Evolutionary conservation across 2,113 vertebrate genomes (phyloP), one percentile per base, ranked within the genome.

Genomic region (Myiagra hebetior): DNA sequence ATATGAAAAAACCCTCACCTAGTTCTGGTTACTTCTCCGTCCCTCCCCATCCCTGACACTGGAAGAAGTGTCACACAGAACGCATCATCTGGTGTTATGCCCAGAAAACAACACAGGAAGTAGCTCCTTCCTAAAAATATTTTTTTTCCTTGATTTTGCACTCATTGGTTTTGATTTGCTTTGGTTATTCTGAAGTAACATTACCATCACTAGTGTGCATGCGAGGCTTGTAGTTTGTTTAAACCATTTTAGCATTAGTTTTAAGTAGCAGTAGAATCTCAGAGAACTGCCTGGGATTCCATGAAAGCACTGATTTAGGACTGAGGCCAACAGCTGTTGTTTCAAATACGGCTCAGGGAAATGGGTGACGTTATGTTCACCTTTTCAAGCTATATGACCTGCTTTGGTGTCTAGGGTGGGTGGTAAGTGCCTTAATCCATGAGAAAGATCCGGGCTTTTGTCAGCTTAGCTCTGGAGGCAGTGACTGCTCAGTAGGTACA

Each of bases 401-500:
- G 28, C 33, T 68, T 67, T 68, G 60, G 42, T 75, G 42, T 70
- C 52, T 47, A 59, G 80, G 23, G 30, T 46, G 70, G 28, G 35
- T 67, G 42, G 21, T 70, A 50, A 35, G 46, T n/a, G 31, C 23
- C 64, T 42, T 24, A 84, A 84, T 81, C 62, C 19, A 52, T 16
- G 22, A 35, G 35, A 56, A 68, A 65, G 31, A 62, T 82, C 26
- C 33, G 35, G 47, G 17, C 59, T 72, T 80, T 89, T 91, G n/a
- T 52, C 31, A 76, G 53, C 33, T 17, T 49, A 41, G n/a, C 37
- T 74, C 39, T 69, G 64, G 50, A 50, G 37, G 37, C 37, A 50
- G 15, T 7, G 7, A 6, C 15, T 0, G 0, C 33, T 64, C 24
- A 16, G n/a, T 46, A n/a, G 55, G n/a, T 69, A 35, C 10, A 3